Evolutionary conservation across 2,888 invertebrate genomes (phyloP).

Genomic region (Macrophya annulata): DNA sequence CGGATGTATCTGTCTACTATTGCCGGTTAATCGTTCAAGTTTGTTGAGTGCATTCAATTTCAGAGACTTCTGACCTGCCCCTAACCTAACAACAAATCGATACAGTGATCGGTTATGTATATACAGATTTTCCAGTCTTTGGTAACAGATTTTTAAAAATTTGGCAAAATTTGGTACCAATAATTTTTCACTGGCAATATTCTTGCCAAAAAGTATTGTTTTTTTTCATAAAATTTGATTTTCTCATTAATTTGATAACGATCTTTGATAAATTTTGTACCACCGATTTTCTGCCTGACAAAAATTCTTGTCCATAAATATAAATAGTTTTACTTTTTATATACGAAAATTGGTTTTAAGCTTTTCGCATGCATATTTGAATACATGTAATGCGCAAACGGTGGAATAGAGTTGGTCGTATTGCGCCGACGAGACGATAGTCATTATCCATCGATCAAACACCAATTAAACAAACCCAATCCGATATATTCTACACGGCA

Average conservation of each 20-base stretch:
- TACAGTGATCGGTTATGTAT: neutral
- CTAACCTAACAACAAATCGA: neutral
- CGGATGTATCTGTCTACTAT: slow-evolving; percentile 30
- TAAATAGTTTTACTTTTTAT: too few relatives aligned
- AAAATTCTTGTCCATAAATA: too few relatives aligned
- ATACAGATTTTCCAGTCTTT: neutral
- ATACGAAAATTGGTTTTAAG: neutral
- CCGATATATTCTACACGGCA: neutral
- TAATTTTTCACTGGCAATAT: neutral
- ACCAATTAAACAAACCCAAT: slow-evolving; percentile 37
- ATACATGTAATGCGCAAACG: neutral
- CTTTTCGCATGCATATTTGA: too few relatives aligned
- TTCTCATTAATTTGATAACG: neutral
- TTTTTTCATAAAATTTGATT: neutral
- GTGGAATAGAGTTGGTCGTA: neutral
- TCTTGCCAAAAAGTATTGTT: too few relatives aligned
- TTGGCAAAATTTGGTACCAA: neutral
- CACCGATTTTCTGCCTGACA: too few relatives aligned
- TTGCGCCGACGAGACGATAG: slow-evolving; percentile 29
- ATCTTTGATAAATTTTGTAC: too few relatives aligned
- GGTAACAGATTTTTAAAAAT: neutral
- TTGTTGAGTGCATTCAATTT: slow-evolving; percentile 8
- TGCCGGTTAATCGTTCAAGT: slow-evolving; percentile 39
- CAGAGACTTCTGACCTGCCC: slow-evolving; percentile 18
- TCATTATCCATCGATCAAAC: slow-evolving; percentile 54